phyloP scores from a whole-genome alignment of 1,140 invertebrate genomes.

The Apis florea region DNA sequence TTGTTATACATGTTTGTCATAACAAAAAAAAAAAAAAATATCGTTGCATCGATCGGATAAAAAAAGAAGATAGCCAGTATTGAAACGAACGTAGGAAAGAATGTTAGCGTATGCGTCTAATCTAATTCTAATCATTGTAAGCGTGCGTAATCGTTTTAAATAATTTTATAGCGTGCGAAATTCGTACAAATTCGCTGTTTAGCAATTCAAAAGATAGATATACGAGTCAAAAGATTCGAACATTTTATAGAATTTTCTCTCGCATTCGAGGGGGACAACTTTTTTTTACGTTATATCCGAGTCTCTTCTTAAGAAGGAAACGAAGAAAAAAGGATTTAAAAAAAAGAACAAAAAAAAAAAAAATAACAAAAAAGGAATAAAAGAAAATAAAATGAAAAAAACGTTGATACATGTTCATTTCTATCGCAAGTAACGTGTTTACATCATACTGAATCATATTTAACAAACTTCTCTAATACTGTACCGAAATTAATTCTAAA shows the following conservation, averaged over 20 bases:
- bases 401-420: not conserved
- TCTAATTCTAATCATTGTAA: conserved; percentile 7
- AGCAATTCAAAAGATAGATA: not conserved
- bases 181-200: conserved; percentile 23
- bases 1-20: not conserved
- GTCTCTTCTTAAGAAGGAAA: not conserved
- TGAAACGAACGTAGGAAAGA: conserved; percentile 16
- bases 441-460: conserved; percentile 7
- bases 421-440: not conserved
- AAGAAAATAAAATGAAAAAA: not conserved
- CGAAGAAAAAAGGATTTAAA: not conserved
- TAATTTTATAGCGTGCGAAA: conserved; percentile 27
- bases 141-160: conserved; percentile 22
- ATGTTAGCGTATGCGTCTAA: conserved; percentile 29
- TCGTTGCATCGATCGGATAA: not conserved
- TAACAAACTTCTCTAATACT: conserved; percentile 10
- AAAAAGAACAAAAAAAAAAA: not conserved
- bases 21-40: not conserved
- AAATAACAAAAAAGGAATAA: not conserved
- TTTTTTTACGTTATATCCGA: conserved; percentile 19
- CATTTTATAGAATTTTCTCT: conserved; percentile 20
- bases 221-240: not conserved
- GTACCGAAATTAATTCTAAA: conserved; percentile 8
- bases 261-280: not conserved
- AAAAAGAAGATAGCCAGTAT: conserved; percentile 4